These are phyloP conservation scores for Alligator mississippiensis DNA, from an alignment of 2,113 vertebrate genomes.

Conservation along the genomic window DNA sequence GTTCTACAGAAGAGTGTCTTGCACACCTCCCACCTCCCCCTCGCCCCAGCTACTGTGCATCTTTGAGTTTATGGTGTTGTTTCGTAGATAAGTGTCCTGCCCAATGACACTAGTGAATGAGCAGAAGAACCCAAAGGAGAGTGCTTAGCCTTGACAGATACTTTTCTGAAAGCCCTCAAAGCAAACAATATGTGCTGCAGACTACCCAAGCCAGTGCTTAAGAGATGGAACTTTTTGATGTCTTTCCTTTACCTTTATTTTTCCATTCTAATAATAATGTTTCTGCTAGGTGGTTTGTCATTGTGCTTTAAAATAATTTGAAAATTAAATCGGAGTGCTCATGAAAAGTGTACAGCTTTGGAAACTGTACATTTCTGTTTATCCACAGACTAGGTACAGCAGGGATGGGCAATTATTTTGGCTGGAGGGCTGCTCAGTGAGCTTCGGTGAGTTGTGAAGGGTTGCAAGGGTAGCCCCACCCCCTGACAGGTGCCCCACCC, in stretches of 20 bases:
- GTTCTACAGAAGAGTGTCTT: background rate
- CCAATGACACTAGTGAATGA: background rate
- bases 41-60: background rate
- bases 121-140: background rate
- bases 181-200: background rate
- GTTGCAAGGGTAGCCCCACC: no score
- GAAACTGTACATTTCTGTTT: background rate
- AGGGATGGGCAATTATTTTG: background rate
- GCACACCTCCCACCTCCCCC: background rate
- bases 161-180: background rate
- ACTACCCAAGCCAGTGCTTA: background rate
- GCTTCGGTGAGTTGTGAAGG: no score
- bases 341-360: background rate
- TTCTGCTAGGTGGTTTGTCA: background rate
- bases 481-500: no score
- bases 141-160: background rate
- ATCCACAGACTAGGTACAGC: background rate
- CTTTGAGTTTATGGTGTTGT: background rate
- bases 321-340: background rate
- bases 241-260: background rate
- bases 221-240: background rate
- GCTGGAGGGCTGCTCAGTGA: no score
- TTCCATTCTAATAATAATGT: background rate
- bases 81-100: background rate
- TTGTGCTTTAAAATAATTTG: background rate